Evolutionary conservation across 2,113 vertebrate genomes (phyloP).

Genomic region (Micromys minutus): DNA sequence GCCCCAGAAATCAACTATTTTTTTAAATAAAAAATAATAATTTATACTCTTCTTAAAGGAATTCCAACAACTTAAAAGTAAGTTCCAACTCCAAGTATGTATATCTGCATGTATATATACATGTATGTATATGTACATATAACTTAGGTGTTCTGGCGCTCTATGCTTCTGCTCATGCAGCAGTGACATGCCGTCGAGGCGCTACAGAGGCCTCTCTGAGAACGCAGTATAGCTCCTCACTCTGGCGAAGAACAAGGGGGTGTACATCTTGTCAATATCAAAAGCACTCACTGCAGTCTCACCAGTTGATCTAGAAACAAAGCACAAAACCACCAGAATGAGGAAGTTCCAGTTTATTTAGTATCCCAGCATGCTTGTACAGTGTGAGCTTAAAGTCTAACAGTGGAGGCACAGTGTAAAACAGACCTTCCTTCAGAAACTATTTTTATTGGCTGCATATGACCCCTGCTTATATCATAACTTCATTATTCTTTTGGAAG

Average conservation of each 20-base stretch:
- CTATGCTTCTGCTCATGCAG: slow-evolving; percentile 84
- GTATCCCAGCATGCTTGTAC: not conserved
- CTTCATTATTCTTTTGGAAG: not conserved
- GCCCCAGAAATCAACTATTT: slow-evolving; percentile 73
- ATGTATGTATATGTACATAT: slow-evolving; percentile 75
- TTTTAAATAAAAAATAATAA: slow-evolving; percentile 81
- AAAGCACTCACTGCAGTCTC: slow-evolving; percentile 96
- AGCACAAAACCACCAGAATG: not conserved
- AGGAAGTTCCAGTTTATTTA: not conserved
- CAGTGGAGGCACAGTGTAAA: not conserved
- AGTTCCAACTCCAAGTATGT: slow-evolving; percentile 84
- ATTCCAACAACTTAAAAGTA: slow-evolving; percentile 83
- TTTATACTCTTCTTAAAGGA: slow-evolving; percentile 83
- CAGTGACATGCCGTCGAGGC: slow-evolving; percentile 68
- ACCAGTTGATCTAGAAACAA: slow-evolving; percentile 90
- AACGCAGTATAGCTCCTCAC: slow-evolving; percentile 98
- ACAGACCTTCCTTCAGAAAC: slow-evolving; percentile 10
- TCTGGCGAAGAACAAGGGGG: slow-evolving; percentile 95
- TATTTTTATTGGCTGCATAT: not conserved
- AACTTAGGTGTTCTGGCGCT: slow-evolving; percentile 84
- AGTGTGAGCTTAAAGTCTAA: not conserved
- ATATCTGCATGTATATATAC: slow-evolving; percentile 74
- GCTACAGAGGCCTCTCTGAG: slow-evolving; percentile 95
- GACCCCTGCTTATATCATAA: not conserved
- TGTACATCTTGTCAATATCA: slow-evolving; percentile 97